Evolutionary conservation across 2,113 vertebrate species (phyloP).

Genomic region (Ellobius talpinus): DNA sequence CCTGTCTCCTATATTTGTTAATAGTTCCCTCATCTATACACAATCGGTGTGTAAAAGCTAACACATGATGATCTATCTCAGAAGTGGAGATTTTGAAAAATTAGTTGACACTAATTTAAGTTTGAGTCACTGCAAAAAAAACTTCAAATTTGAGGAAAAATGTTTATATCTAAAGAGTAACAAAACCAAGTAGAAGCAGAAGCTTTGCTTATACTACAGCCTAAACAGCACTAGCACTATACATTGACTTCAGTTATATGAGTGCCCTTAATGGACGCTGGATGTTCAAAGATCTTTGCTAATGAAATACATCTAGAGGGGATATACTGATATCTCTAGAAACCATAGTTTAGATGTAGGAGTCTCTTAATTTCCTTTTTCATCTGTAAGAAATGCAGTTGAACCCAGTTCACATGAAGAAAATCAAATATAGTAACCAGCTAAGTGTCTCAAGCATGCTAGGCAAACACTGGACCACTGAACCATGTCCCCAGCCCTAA

Average conservation of each 20-base stretch:
- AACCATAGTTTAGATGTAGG: background rate
- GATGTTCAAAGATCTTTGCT: background rate
- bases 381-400: background rate
- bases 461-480: background rate
- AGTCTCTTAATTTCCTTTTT: background rate
- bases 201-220: background rate
- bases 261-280: background rate
- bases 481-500: background rate
- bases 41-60: background rate
- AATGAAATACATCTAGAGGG: background rate
- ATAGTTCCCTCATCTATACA: background rate
- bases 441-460: background rate
- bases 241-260: background rate
- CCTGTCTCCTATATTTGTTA: slow-evolving; percentile 36
- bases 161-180: slow-evolving; percentile 14
- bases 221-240: background rate
- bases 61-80: background rate
- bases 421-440: background rate
- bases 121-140: slow-evolving; percentile 20
- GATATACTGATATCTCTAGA: background rate
- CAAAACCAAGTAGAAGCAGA: background rate
- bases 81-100: background rate
- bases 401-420: background rate
- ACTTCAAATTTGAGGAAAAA: background rate
- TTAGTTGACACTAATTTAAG: slow-evolving; percentile 23